These are phyloP conservation scores for Bufo gargarizans DNA, from an alignment of 2,113 vertebrate species.

Conservation along the genomic window DNA sequence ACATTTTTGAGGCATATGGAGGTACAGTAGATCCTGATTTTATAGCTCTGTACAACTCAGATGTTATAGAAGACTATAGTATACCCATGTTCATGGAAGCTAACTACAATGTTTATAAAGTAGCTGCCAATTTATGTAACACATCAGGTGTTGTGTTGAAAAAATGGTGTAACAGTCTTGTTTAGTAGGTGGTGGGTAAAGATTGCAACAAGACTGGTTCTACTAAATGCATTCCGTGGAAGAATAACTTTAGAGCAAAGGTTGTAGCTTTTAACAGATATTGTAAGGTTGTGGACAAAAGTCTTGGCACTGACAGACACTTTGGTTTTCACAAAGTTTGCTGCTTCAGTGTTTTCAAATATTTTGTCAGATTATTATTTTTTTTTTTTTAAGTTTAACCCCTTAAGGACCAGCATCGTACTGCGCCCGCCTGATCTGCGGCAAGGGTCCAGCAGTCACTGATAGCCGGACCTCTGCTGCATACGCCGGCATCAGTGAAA, in stretches of 20 bases:
- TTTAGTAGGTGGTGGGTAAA: background rate
- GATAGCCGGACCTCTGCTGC: too few relatives aligned
- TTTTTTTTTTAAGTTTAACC: too few relatives aligned
- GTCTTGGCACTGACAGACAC: too few relatives aligned
- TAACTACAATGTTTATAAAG: background rate
- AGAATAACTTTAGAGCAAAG: background rate
- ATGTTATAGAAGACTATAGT: background rate
- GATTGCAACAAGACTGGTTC: slow-evolving; percentile 1
- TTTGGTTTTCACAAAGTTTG: too few relatives aligned
- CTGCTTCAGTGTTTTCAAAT: too few relatives aligned
- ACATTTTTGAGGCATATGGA: background rate
- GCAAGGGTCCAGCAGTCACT: too few relatives aligned
- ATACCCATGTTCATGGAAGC: background rate
- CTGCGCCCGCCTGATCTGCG: too few relatives aligned
- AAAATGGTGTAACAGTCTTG: background rate
- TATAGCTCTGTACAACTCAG: background rate
- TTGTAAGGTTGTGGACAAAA: too few relatives aligned
- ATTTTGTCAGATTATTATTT: too few relatives aligned
- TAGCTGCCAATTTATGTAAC: background rate
- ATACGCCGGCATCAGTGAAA: too few relatives aligned
- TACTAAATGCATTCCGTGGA: background rate
- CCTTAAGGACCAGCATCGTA: too few relatives aligned
- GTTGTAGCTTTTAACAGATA: background rate
- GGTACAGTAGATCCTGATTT: background rate
- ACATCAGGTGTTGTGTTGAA: background rate